A percentile compares a stretch with the other conserved stretches of the same genome.
These are phyloP conservation scores for Micrastur ruficollis DNA, from an alignment of 2,797 vertebrate species.

Conservation along the genomic window DNA sequence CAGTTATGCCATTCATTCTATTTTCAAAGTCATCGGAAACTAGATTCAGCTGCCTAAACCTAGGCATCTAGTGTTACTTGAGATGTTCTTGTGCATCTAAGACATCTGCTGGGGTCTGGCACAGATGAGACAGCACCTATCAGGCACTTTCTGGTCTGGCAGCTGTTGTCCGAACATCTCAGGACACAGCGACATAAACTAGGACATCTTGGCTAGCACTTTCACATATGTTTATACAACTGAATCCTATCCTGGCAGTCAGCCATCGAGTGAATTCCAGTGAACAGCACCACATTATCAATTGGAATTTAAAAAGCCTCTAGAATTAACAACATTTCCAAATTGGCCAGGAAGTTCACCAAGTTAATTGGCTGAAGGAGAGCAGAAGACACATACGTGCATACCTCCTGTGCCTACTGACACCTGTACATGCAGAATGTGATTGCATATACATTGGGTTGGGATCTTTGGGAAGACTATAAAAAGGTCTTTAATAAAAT, in stretches of 20 bases:
- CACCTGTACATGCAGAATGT: neutral
- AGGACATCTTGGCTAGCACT: neutral
- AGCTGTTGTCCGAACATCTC: neutral
- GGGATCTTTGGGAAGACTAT: neutral
- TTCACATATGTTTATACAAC: neutral
- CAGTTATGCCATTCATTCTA: neutral
- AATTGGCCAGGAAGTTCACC: neutral
- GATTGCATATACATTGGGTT: neutral
- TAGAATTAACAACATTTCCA: neutral
- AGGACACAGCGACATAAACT: fast-evolving
- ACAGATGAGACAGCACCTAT: neutral
- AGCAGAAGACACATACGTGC: neutral
- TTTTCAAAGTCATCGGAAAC: neutral
- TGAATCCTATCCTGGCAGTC: neutral
- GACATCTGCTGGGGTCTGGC: neutral
- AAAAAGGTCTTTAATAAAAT: neutral
- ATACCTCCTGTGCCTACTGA: neutral
- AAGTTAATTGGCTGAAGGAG: neutral
- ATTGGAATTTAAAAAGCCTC: neutral
- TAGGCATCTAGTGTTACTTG: neutral
- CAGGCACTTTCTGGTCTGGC: neutral
- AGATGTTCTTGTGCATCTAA: neutral
- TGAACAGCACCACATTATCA: neutral
- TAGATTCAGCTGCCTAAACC: neutral
- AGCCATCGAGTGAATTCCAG: neutral